Evolutionary conservation across 2,113 vertebrate species (phyloP), one percentile per base, ranked within the genome.

Genomic region (Acrocephalus kingi): DNA sequence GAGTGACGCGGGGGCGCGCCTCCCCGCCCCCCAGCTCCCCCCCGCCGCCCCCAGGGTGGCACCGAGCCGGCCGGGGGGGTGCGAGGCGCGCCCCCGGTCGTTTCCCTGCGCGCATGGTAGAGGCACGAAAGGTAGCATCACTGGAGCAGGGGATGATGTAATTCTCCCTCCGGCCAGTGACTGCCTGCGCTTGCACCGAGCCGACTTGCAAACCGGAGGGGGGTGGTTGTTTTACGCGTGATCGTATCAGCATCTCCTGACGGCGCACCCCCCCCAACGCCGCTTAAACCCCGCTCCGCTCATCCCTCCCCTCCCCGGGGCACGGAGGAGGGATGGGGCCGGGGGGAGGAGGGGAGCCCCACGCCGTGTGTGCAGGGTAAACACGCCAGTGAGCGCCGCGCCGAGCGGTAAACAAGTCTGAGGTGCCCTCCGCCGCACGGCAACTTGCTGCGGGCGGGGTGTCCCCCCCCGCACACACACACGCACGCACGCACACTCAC

Each of bases 401-500:
- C 56, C 62, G 92, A 88, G 87, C 86, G 54, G 90, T 96, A 96
- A 94, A 94, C 95, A 94, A 94, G 83, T 90, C 89, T 78, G 75
- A 84, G 88, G 84, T 74, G 84, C 91, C 85, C 81, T 89, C 89
- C 46, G 67, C 89, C 58, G 77, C 73, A 56, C 73, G 73, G 77
- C 85, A 89, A 94, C 85, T 92, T 95, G 92, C 85, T 71, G 89
- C 92, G 67, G 91, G 92, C 51, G 86, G 81, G 56, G 55, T 62
- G 68, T 71, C 15, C 58, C 48, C 48, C 39, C 59, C 66, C 52
- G 11, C 63, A 7, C 66, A 72, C 81, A 13, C 54, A 46, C 74
- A 13, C 86, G 11, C 71, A 28, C 69, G 35, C 59, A 68, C 84
- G 45, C 68, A 49, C 78, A 56, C 79, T 58, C 63, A 31, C 73